These are phyloP conservation scores for Musca vetustissima DNA, from an alignment of 1,140 invertebrate genomes.

Conservation along the genomic window DNA sequence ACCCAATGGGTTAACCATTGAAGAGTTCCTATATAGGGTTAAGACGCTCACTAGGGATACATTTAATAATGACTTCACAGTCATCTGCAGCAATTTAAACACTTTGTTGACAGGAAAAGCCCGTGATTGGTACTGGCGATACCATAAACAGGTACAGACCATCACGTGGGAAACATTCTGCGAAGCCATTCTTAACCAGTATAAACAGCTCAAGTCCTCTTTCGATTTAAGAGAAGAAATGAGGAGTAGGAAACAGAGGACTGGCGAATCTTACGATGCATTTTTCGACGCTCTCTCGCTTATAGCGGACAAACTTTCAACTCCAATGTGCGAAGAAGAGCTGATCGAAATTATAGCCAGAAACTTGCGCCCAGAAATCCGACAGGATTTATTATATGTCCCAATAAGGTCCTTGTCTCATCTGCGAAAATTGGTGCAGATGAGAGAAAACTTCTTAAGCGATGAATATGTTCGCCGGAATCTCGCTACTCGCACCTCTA, in stretches of 20 bases:
- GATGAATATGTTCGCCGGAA: background rate
- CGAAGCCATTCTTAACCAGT: background rate
- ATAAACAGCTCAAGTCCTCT: too few species aligned
- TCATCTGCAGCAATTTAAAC: background rate
- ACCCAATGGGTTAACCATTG: background rate
- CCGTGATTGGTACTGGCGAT: background rate
- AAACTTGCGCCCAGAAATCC: too few species aligned
- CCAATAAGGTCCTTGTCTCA: background rate
- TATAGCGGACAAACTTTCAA: background rate
- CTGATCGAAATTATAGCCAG: too few species aligned
- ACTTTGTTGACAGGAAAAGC: background rate
- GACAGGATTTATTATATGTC: too few species aligned
- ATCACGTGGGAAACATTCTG: background rate
- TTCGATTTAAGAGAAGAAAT: constrained; percentile 15
- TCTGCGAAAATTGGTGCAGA: background rate
- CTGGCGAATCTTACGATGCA: constrained; percentile 10
- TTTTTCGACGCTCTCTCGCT: constrained; percentile 5
- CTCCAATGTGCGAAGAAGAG: too few species aligned
- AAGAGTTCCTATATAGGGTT: constrained; percentile 5
- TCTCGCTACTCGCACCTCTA: background rate
- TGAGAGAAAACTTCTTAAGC: too few species aligned
- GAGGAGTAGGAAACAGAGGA: constrained; percentile 9
- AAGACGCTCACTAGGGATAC: background rate
- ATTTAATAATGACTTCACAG: background rate
- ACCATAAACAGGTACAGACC: background rate